Evolutionary conservation across 2,888 invertebrate species (phyloP), one percentile per base, ranked within the genome.

Genomic region (Saturnia japonica): DNA sequence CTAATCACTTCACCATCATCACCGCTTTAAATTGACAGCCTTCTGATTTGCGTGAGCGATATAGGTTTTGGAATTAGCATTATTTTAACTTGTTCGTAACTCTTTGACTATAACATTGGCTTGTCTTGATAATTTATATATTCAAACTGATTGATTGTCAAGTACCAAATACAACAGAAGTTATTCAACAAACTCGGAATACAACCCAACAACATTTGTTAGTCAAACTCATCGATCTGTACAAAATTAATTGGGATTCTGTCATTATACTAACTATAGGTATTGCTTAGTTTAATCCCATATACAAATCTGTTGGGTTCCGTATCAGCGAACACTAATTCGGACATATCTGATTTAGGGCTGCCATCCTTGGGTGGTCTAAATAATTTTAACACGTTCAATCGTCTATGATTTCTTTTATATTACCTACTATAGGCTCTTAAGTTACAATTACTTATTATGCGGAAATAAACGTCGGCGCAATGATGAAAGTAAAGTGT

Each of bases 291-390:
- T 40, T 64, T 64, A 64, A 64, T 64, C 64, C 40, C 64, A 14
- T 64, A 11, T 64, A 64, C 64, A 64, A 64, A 64, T 64, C 64
- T 19, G 64, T 64, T n/a, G 40, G 57, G 64, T 64, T 64, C 19
- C 64, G n/a, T 40, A 64, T 40, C 64, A 40, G 6, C n/a, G 64
- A 40, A n/a, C 40, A 40, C 64, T 64, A 64, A 64, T 64, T 34
- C 64, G n/a, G 19, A 64, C 40, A 19, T 40, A n/a, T 40, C 64
- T 40, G 64, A 54, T 40, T 40, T 8, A 40, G 40, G 64, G 64
- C 19, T 64, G 19, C 72, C 70, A 75, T 77, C 82, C 79, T 81
- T 80, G 78, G 76, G 81, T 80, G 80, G 77, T 74, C 79, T 25
- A 25, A 60, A 60, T 25, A 1, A n/a, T n/a, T 11, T 22, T 54